Conservation (phyloP, 2,797 vertebrate species). For the Corythornis leucogaster region DNA sequence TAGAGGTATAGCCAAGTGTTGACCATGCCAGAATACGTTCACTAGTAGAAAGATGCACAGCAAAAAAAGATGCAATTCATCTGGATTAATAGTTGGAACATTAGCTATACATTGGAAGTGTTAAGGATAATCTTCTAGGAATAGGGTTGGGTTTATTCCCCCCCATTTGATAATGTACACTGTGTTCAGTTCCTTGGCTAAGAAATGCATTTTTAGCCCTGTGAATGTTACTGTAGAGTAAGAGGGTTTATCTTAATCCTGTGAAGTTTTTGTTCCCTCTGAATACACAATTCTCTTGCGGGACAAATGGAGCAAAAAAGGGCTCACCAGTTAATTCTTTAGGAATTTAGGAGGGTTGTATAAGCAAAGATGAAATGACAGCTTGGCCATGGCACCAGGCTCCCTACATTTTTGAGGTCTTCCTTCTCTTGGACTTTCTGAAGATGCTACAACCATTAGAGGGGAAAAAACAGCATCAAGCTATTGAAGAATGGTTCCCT, state of each 20-base stretch:
- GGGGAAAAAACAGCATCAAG: neutral
- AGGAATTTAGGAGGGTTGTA: neutral
- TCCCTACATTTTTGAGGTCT: neutral
- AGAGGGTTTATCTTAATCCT: constrained; percentile 30
- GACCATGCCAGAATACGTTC: neutral
- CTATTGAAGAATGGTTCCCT: neutral
- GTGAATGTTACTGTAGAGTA: constrained; percentile 6
- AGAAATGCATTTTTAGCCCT: neutral
- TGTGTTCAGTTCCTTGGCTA: constrained; percentile 16
- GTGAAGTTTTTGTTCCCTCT: constrained; percentile 9
- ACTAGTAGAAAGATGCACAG: neutral
- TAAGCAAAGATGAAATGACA: neutral
- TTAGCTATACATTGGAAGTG: neutral
- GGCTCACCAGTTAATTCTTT: neutral
- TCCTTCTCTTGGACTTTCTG: neutral
- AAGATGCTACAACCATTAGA: neutral
- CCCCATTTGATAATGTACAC: neutral
- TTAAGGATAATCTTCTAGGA: neutral
- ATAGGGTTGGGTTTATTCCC: neutral
- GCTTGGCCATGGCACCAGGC: neutral
- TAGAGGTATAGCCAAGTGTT: neutral
- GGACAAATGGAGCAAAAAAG: neutral
- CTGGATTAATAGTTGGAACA: constrained; percentile 7
- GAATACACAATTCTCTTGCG: neutral
- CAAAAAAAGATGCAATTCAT: neutral